A percentile compares a stretch with the other conserved stretches of the same genome.
phyloP scores from a whole-genome alignment of 2,797 vertebrate species.

The Lophotriccus pileatus region DNA sequence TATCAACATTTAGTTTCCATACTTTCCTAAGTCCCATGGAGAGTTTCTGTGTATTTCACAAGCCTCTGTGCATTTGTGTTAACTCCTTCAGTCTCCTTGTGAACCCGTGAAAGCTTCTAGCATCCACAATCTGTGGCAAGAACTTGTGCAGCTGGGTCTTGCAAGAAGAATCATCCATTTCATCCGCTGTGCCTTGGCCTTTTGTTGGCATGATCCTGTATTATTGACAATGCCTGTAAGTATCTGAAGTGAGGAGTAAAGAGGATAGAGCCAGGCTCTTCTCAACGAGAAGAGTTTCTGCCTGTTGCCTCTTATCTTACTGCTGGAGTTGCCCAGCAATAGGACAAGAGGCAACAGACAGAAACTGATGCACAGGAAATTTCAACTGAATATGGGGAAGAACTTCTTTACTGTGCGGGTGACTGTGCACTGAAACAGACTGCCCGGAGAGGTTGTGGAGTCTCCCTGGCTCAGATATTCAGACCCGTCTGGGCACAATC shows the following conservation, averaged over 20 bases:
- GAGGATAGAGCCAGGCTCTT: not conserved
- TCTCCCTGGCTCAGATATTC: not conserved
- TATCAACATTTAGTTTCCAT: not conserved
- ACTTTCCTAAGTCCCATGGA: not conserved
- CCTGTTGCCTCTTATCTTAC: no score
- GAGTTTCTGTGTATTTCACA: not conserved
- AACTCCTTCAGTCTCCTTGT: no score
- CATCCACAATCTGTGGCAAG: not conserved
- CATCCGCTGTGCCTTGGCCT: fast-evolving
- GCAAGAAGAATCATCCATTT: not conserved
- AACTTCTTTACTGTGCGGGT: not conserved
- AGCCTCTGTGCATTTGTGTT: not conserved
- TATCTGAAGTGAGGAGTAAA: not conserved
- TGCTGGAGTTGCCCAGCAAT: not conserved
- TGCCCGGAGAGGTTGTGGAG: not conserved
- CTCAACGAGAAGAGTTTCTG: not conserved
- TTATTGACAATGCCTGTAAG: not conserved
- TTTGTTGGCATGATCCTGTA: not conserved
- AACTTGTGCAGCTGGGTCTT: not conserved
- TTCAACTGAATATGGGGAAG: not conserved
- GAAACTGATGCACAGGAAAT: not conserved
- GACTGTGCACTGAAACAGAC: not conserved
- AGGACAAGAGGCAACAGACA: not conserved
- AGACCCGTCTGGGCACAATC: not conserved
- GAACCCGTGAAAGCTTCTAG: not conserved